These are phyloP conservation scores for Synanthedon tipuliformis DNA, from an alignment of 2,888 invertebrate species.

Conservation along the genomic window DNA sequence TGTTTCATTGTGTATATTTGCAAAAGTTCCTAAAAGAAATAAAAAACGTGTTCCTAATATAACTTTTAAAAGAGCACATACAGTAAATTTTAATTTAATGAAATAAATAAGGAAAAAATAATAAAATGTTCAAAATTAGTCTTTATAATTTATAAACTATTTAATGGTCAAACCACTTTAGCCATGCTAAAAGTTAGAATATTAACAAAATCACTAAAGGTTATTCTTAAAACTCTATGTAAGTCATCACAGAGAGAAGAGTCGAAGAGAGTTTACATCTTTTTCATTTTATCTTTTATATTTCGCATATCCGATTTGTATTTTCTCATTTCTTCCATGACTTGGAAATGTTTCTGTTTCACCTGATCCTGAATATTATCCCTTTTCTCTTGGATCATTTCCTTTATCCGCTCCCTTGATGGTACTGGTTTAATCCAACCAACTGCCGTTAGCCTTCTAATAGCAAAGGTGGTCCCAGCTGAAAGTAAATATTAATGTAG, in stretches of 20 bases:
- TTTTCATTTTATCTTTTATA: constrained; percentile 59
- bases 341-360: constrained; percentile 46
- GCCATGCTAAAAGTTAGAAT: background rate
- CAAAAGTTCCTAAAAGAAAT: too few species aligned
- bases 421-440: constrained; percentile 90
- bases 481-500: constrained; percentile 10
- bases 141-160: constrained; percentile 37
- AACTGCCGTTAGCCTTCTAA: constrained; percentile 80
- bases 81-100: too few species aligned
- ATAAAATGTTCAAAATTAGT: constrained; percentile 10
- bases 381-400: constrained; percentile 72
- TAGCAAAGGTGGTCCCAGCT: constrained; percentile 89
- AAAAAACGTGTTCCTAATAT: too few species aligned
- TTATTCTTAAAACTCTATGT: constrained; percentile 2
- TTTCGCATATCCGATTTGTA: constrained; percentile 61
- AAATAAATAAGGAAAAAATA: too few species aligned
- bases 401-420: constrained; percentile 71
- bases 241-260: background rate
- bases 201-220: background rate
- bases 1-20: too few species aligned
- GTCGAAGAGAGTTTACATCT: constrained; percentile 26
- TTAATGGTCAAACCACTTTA: background rate
- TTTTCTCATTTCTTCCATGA: constrained; percentile 65
- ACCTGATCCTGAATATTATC: constrained; percentile 71
- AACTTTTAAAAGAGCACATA: too few species aligned